A percentile compares a stretch with the other conserved stretches of the same genome.
phyloP scores from a whole-genome alignment of 2,113 vertebrate species.

The Miniopterus natalensis region DNA sequence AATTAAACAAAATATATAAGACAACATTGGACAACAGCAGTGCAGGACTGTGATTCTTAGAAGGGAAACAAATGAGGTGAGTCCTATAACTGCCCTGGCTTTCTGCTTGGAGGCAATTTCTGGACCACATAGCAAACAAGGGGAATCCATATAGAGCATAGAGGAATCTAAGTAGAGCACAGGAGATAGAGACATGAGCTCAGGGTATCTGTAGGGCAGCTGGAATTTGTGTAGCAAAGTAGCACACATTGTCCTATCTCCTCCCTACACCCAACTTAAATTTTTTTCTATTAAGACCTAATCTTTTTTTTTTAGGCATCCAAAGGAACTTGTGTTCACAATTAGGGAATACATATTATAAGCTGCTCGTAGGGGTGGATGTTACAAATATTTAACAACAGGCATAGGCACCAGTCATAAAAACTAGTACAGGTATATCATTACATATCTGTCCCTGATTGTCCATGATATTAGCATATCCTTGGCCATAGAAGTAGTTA shows the following conservation, averaged over 20 bases:
- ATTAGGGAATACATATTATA: neutral
- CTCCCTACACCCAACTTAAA: neutral
- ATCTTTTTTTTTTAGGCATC: neutral
- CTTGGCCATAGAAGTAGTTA: neutral
- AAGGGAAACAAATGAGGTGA: neutral
- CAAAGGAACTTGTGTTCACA: neutral
- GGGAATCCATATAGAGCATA: neutral
- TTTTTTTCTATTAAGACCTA: neutral
- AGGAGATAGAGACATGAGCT: neutral
- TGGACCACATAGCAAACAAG: neutral
- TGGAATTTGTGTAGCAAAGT: neutral
- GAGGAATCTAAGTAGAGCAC: neutral
- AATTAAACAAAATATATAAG: neutral
- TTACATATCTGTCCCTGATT: neutral
- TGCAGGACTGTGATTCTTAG: neutral
- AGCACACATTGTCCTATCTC: neutral
- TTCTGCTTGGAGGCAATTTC: conserved; percentile 24
- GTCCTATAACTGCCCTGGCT: neutral
- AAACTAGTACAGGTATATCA: neutral
- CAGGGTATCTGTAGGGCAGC: neutral
- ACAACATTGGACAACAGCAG: neutral
- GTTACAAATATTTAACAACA: neutral
- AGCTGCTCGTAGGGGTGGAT: neutral
- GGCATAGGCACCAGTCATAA: neutral
- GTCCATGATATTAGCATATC: neutral